Percentiles rank a stretch among this genome's conserved stretches.
Conservation (phyloP, 2,113 vertebrate genomes). For the Pogonocichla stellata region DNA sequence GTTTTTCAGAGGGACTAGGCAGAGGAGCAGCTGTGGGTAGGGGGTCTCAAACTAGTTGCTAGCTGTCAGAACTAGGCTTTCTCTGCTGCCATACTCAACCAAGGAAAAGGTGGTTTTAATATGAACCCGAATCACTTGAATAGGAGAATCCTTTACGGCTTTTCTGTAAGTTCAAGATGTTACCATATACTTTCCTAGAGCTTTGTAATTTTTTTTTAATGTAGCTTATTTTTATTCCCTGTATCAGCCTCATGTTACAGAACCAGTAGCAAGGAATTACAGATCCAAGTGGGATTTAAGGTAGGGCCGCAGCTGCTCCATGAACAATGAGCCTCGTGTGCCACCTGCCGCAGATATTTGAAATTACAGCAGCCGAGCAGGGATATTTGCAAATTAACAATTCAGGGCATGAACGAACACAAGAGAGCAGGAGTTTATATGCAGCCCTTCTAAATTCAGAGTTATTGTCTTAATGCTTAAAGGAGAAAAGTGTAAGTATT, state of each 20-base stretch:
- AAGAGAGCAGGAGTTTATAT: background rate
- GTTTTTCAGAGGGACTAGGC: background rate
- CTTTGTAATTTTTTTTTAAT: background rate
- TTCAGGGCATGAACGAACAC: background rate
- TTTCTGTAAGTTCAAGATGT: background rate
- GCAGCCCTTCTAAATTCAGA: background rate
- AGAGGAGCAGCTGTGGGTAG: background rate
- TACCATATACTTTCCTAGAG: background rate
- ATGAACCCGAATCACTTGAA: background rate
- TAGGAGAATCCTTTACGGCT: background rate
- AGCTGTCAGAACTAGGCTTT: background rate
- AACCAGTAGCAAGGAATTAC: background rate
- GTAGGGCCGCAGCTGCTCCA: accelerated
- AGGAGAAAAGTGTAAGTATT: background rate
- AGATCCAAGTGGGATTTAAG: background rate
- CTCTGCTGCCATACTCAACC: background rate
- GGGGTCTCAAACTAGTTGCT: background rate
- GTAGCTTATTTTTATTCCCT: background rate
- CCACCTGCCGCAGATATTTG: background rate
- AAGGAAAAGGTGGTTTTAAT: background rate
- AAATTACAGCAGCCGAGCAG: background rate
- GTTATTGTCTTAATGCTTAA: background rate
- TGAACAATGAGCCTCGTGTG: background rate
- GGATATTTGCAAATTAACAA: background rate
- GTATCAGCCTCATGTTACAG: background rate